Base-by-base conservation (phyloP, 2,797 vertebrate species). In the Betta splendens region DNA sequence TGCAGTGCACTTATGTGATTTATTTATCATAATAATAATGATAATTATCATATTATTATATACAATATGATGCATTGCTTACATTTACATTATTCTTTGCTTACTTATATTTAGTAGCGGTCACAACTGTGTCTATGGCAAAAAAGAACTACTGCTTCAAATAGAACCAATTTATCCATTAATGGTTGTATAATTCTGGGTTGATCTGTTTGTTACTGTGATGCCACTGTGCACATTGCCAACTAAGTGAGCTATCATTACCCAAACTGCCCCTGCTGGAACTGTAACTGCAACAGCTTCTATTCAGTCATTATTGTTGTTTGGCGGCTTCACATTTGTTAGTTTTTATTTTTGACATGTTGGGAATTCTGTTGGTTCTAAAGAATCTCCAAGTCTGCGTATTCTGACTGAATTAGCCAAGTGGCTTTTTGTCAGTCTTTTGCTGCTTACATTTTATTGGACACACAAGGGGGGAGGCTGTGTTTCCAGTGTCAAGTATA, bases 201-300 rank as follows among this genome's bases (percentile, higher is more conserved):
- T 33, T 13, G 7, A 23, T 31, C 16, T n/a, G 29, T 59, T 54
- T 51, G 58, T 25, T 58, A 61, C 32, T 12, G 38, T 29, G n/a
- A 33, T 21, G 9, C 12, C 28, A 25, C 21, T 51, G 49, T 42
- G 45, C 28, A 0, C 33, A 54, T 50, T 21, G 67, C 60, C 29
- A 44, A 45, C 44, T 39, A 5, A 31, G 28, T 43, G 46, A 51
- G 47, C 32, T n/a, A 10, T 35, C 17, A 32, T 51, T 59, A 48
- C 21, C 21, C 23, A 28, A 43, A 49, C 25, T 12, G 42, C 46
- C 6, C 25, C 20, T 20, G 36, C 25, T 38, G 52, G 31, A 54
- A 28, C 29, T 21, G 26, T 25, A 8, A 39, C 16, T 44, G n/a
- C 20, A 52, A 37, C 28, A 2, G 2, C 31, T 9, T 44, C 43